A percentile compares a stretch with the other conserved stretches of the same genome.
Evolutionary conservation across 2,797 vertebrate species (phyloP).

Genomic region (Peromyscus attwateri): DNA sequence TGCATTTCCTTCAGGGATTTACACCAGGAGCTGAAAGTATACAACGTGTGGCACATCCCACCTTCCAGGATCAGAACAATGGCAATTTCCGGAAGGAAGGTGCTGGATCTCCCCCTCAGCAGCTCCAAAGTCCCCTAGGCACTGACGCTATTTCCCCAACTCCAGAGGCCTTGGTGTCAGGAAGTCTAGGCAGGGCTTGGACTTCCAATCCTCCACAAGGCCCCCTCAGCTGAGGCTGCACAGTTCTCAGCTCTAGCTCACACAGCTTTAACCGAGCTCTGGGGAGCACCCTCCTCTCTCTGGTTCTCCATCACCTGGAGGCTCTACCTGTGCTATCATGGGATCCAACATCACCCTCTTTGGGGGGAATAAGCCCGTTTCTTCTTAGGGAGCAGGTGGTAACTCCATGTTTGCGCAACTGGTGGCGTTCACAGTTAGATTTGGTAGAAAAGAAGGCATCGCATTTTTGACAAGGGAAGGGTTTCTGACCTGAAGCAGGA

Average conservation of each 20-base stretch:
- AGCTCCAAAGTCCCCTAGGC: background rate
- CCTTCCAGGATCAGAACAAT: background rate
- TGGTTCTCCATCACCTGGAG: conserved; percentile 54
- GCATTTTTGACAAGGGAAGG: conserved; percentile 93
- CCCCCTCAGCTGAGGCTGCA: background rate
- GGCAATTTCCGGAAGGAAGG: background rate
- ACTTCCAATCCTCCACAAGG: background rate
- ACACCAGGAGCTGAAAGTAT: background rate
- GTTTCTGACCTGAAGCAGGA: conserved; percentile 92
- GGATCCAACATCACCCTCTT: conserved; percentile 90
- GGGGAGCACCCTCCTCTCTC: background rate
- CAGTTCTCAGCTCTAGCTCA: background rate
- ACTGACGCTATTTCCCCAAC: background rate
- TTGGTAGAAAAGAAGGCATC: conserved; percentile 94
- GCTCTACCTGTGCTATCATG: conserved; percentile 90
- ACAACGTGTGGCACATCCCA: background rate
- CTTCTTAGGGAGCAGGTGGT: conserved; percentile 91
- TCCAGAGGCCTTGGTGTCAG: background rate
- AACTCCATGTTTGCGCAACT: conserved; percentile 93
- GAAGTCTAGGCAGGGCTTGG: background rate
- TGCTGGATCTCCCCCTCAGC: background rate
- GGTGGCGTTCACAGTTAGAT: conserved; percentile 95
- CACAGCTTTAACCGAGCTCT: background rate
- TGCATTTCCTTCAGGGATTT: background rate
- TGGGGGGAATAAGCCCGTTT: conserved; percentile 89